Evolutionary conservation across 2,113 vertebrate species (phyloP), one percentile per base, ranked within the genome.

Genomic region (Panthera tigris): DNA sequence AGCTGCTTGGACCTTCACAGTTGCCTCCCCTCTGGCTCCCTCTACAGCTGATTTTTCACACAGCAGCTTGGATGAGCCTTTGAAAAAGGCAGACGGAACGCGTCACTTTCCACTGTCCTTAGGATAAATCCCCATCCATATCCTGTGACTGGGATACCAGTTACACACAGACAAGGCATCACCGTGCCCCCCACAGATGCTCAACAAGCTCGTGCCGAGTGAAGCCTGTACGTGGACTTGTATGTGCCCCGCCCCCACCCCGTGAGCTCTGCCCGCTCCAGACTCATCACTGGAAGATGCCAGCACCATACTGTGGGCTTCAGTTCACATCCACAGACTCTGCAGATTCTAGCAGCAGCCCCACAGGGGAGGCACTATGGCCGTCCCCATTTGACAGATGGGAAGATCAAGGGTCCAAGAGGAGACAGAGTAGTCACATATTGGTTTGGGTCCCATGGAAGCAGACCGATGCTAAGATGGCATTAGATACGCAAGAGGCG

Each of bases 1-100:
- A 25, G 2, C 68, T 48, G 69, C 63, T 11, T 2, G 2, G 36
- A 36, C 45, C 1, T 0, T 0, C 31, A 36, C 41, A 4, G 36
- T 5, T 5, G 33, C 63, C 63, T 55, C 63, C 36, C 12, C 4
- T 39, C n/a, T 15, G 55, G 15, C 15, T 2, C 61, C 76, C 89
- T 50, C 88, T 78, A 50, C 13, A n/a, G 71, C 18, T 52, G 84
- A 12, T 18, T 57, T 79, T 66, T 63, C 41, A 29, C 27, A n/a
- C 11, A 13, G 41, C 61, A 23, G 11, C 69, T 52, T 7, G 18
- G 10, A 25, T 27, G 33, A 86, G 82, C n/a, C 39, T 57, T 79
- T 61, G 61, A 25, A 48, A 78, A 61, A 50, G 65, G 80, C 41
- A 33, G 31, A 48, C 31, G 57, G 76, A 61, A 63, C 12, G 0